Evolutionary conservation across 1,140 invertebrate species (phyloP), one percentile per base, ranked within the genome.

Genomic region (Drosophila suzukii): DNA sequence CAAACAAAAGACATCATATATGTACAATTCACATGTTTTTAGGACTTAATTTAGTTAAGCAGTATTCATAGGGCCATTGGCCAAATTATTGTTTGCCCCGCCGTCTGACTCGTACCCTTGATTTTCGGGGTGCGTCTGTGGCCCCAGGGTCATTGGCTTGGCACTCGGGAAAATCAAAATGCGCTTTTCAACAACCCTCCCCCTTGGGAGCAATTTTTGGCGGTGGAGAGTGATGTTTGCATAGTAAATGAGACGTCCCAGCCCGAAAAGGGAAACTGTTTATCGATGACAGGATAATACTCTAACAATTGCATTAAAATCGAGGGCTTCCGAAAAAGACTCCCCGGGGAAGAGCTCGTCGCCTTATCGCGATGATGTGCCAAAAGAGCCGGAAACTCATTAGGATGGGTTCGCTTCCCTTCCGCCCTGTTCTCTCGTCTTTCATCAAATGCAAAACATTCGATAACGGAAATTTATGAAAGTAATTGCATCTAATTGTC

Each of bases 41-140:
- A 53, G 63, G 63, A 50, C 63, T 76, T 72, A 75, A 82, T 82
- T 86, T 76, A 32, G 76, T 86, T 76, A 88, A 70, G 75, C 47
- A 62, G 57, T 56, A 70, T 56, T 27, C 13, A 65, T 43, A 3
- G 61, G 60, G 68, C 55, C 60, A 72, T 62, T 78, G 75, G 49
- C 67, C 79, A 74, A 50, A 82, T 67, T 88, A 59, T 82, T 86
- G 83, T 86, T 86, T 86, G 83, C 67, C 56, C 79, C 79, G 83
- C 79, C 83, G 83, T 86, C 83, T 78, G 59, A 71, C 63, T 79
- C 68, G 39, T 47, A 72, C 77, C 55, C 56, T 59, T 75, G 79
- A 78, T 72, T 65, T 76, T 75, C 43, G 73, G 61, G 72, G 63
- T 63, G 54, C 54, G 47, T 75, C 73, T 75, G 53, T 41, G 44